Conservation (phyloP, 2,113 vertebrate genomes). For the Hemicordylus capensis region DNA sequence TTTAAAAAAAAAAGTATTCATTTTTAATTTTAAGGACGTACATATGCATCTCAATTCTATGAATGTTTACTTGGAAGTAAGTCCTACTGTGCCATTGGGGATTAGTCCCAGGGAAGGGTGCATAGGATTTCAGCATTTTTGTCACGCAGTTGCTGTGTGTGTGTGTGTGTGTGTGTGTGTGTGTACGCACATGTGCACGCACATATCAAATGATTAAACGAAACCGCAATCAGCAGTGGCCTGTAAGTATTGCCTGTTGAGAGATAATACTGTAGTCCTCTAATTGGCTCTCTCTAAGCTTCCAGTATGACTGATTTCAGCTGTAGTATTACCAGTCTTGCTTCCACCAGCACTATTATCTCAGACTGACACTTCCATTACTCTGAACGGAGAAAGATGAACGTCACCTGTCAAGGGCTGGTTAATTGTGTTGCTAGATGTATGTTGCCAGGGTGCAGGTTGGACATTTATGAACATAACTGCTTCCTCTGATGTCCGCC, state of each 20-base stretch:
- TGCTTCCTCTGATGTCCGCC: slow-evolving; percentile 82
- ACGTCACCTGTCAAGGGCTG: slow-evolving; percentile 90
- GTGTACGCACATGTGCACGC: neutral
- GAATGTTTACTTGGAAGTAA: neutral
- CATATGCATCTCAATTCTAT: neutral
- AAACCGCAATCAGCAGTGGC: slow-evolving; percentile 65
- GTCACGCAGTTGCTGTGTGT: slow-evolving; percentile 46
- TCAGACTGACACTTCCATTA: slow-evolving; percentile 94
- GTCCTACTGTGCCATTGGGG: neutral
- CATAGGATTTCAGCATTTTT: slow-evolving; percentile 7
- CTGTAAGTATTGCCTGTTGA: slow-evolving; percentile 72
- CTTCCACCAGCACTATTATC: slow-evolving; percentile 89
- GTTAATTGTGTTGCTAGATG: slow-evolving; percentile 97
- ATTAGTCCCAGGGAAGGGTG: neutral
- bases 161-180: neutral
- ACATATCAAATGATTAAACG: slow-evolving; percentile 71
- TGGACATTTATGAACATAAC: slow-evolving; percentile 90
- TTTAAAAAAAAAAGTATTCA: neutral
- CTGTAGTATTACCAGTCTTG: slow-evolving; percentile 76
- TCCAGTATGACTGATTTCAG: slow-evolving; percentile 81
- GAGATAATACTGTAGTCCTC: slow-evolving; percentile 75
- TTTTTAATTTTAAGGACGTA: slow-evolving; percentile 48
- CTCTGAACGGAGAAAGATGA: slow-evolving; percentile 92
- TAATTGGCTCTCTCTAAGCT: slow-evolving; percentile 80
- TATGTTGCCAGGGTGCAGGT: slow-evolving; percentile 84